Conservation (phyloP, 2,113 vertebrate genomes). For the Arvicanthis niloticus region DNA sequence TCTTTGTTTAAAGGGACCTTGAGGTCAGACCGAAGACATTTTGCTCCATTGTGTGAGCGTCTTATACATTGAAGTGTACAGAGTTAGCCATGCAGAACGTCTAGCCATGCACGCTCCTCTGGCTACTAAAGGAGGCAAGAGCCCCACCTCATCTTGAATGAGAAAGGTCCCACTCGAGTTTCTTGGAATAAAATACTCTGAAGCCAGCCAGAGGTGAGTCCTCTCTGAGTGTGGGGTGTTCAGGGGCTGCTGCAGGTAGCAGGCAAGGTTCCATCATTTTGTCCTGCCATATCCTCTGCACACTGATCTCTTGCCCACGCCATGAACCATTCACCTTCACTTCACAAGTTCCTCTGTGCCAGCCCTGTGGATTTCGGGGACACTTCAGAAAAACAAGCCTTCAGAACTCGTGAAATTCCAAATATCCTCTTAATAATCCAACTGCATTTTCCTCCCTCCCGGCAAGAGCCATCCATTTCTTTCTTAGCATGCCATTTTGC, state of each 20-base stretch:
- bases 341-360: not conserved
- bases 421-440: slow-evolving; percentile 13
- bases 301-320: not conserved
- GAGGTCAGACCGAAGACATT: not conserved
- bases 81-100: not conserved
- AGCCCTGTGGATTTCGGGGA: not conserved
- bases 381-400: slow-evolving; percentile 22
- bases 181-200: not conserved
- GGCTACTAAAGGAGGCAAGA: not conserved
- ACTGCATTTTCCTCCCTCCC: not conserved
- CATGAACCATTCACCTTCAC: slow-evolving; percentile 2
- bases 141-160: not conserved
- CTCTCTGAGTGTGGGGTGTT: not conserved
- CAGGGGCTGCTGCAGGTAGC: not conserved
- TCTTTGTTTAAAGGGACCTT: not conserved
- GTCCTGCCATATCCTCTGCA: not conserved
- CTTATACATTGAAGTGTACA: not conserved
- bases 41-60: not conserved
- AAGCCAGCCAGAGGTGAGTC: not conserved
- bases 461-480: not conserved
- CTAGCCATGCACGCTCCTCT: not conserved
- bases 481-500: slow-evolving; percentile 46
- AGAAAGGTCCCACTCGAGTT: not conserved
- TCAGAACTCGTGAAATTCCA: not conserved
- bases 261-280: not conserved